phyloP scores from a whole-genome alignment of 1,140 invertebrate genomes.

The Drosophila sulfurigaster region DNA sequence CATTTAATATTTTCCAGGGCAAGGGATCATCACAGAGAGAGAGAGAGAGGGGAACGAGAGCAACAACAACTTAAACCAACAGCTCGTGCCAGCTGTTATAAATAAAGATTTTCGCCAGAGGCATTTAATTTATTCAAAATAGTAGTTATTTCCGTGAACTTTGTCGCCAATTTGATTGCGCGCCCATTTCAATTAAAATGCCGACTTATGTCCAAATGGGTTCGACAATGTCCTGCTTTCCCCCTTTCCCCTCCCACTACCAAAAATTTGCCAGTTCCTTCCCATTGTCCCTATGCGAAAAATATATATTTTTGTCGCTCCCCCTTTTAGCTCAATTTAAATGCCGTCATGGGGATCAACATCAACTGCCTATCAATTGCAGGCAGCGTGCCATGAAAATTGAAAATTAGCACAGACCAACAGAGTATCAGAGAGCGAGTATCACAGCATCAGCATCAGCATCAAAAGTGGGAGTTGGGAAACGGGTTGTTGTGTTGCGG shows the following conservation, averaged over 20 bases:
- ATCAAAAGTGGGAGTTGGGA: neutral
- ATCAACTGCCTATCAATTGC: conserved; percentile 74
- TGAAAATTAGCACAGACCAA: conserved; percentile 70
- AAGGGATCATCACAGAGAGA: neutral
- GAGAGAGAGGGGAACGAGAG: too few species aligned
- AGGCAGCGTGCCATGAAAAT: conserved; percentile 71
- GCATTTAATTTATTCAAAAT: conserved; percentile 80
- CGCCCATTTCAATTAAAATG: conserved; percentile 73
- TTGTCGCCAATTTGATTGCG: conserved; percentile 23
- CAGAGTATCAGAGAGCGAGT: conserved; percentile 2
- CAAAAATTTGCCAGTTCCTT: neutral
- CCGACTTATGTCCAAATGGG: conserved; percentile 71
- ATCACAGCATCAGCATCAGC: conserved; percentile 2
- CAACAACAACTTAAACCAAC: conserved; percentile 47
- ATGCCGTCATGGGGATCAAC: conserved; percentile 77
- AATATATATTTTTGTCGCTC: conserved; percentile 18
- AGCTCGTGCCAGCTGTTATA: conserved; percentile 70
- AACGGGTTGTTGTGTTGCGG: conserved; percentile 31
- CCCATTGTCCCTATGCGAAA: neutral
- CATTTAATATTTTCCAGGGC: conserved; percentile 71
- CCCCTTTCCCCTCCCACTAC: neutral
- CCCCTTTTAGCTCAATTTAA: conserved; percentile 59
- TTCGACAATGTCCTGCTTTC: conserved; percentile 24
- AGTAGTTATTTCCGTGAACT: conserved; percentile 72
- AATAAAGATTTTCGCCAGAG: conserved; percentile 74